phyloP scores from a whole-genome alignment of 2,113 vertebrate genomes.

The Helogale parvula region DNA sequence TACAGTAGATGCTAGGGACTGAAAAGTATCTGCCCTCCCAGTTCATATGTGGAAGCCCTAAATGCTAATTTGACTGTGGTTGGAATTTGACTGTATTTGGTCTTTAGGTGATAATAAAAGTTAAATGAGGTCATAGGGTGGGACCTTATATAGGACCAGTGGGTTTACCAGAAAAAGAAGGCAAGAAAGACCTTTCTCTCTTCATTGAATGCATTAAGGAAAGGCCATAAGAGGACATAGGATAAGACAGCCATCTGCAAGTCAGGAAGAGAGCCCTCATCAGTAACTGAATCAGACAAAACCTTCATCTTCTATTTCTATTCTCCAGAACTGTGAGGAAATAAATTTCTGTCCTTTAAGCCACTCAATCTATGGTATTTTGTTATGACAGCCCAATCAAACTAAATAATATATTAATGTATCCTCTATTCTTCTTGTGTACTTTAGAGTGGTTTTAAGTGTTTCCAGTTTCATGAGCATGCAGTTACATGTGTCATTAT shows the following conservation, averaged over 20 bases:
- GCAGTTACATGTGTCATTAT: background rate
- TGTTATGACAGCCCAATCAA: background rate
- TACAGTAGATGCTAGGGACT: background rate
- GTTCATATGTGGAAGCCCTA: background rate
- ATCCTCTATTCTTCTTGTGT: background rate
- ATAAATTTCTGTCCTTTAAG: background rate
- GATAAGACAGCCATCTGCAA: background rate
- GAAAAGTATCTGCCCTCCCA: background rate
- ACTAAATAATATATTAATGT: background rate
- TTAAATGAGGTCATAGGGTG: background rate
- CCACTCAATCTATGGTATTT: background rate
- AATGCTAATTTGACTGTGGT: background rate
- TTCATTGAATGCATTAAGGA: background rate
- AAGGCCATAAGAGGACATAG: background rate
- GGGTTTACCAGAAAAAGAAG: background rate
- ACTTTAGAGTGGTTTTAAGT: background rate
- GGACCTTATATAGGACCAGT: too few species aligned
- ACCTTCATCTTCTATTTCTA: background rate
- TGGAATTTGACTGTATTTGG: background rate
- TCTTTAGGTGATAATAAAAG: background rate
- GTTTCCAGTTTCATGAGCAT: background rate
- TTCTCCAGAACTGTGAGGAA: background rate
- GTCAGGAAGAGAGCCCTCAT: background rate
- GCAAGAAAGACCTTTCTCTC: background rate
- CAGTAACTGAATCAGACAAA: background rate